Evolutionary conservation across 2,888 invertebrate genomes (phyloP), one percentile per base, ranked within the genome.

Genomic region (Drosophila emarginata): DNA sequence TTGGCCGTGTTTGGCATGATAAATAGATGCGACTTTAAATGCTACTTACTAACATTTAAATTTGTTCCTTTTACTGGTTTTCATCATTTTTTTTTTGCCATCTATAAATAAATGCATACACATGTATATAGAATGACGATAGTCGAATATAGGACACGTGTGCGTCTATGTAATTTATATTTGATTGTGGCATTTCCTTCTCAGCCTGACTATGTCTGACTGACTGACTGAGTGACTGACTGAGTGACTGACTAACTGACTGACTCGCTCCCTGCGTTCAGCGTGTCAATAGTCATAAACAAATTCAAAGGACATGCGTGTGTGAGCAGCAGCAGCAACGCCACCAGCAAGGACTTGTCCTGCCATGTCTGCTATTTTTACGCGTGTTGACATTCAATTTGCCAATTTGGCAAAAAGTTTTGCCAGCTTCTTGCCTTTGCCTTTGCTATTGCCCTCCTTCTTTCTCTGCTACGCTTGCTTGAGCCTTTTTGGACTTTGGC

Each of bases 371-470:
- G 77, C 75, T 77, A 87, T 88, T 81, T 86, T 81, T 84, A 86
- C 88, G 87, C 88, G 80, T 86, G 87, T 86, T 87, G 87, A 85
- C 85, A 88, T 84, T 88, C 85, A 88, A 87, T 87, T 86, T 86
- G 88, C 73, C 85, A 85, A 85, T 82, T 85, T 82, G 77, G 76
- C 77, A 78, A 61, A 83, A 82, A 82, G 76, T 87, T 87, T 84
- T 72, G 68, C 69, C 67, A 67, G 80, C 74, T 64, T 68, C 83
- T 45, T 45, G 45, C 45, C 12, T 45, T 45, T 45, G 45, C 45
- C 45, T 1, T 32, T 32, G 32, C 32, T 4, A 32, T 11, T 32
- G 32, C 11, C 21, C 12, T 3, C 4, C 11, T 32, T 32, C 7
- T 32, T 32, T 32, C 32, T 76, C 66, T 83, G 78, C 64, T 71